Evolutionary conservation across 2,888 invertebrate species (phyloP).

Genomic region (Tinea trinotella): DNA sequence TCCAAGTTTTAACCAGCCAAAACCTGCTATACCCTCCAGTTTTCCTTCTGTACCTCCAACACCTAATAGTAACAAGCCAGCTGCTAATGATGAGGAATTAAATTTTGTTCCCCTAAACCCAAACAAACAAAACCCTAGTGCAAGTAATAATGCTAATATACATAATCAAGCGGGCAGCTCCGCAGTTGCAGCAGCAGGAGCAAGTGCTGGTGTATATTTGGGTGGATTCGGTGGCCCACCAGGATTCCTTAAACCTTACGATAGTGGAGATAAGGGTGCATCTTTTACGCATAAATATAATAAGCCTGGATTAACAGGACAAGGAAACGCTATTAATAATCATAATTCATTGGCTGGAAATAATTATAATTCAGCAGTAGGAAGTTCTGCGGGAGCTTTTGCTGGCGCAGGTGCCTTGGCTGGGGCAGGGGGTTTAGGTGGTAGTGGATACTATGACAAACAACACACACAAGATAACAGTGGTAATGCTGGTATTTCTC

Average conservation of each 20-base stretch:
- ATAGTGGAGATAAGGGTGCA: slow-evolving; percentile 35
- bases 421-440: slow-evolving; percentile 28
- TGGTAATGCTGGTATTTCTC: background rate
- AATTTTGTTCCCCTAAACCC: slow-evolving; percentile 16
- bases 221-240: slow-evolving; percentile 62
- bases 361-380: slow-evolving; percentile 21
- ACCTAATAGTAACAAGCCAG: background rate
- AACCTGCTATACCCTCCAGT: background rate
- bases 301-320: slow-evolving; percentile 9
- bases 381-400: slow-evolving; percentile 30
- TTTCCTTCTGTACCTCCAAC: background rate
- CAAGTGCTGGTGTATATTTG: slow-evolving; percentile 42
- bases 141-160: background rate
- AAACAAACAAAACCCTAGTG: background rate
- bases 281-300: slow-evolving; percentile 6
- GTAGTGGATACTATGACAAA: slow-evolving; percentile 23
- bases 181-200: slow-evolving; percentile 33
- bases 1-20: slow-evolving; percentile 22
- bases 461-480: background rate
- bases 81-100: slow-evolving; percentile 1
- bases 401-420: slow-evolving; percentile 35
- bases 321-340: background rate
- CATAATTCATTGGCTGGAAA: slow-evolving; percentile 20
- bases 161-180: slow-evolving; percentile 10
- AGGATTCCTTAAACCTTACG: slow-evolving; percentile 50